Evolutionary conservation across 2,797 vertebrate species (phyloP).

Genomic region (Selene dorsalis): DNA sequence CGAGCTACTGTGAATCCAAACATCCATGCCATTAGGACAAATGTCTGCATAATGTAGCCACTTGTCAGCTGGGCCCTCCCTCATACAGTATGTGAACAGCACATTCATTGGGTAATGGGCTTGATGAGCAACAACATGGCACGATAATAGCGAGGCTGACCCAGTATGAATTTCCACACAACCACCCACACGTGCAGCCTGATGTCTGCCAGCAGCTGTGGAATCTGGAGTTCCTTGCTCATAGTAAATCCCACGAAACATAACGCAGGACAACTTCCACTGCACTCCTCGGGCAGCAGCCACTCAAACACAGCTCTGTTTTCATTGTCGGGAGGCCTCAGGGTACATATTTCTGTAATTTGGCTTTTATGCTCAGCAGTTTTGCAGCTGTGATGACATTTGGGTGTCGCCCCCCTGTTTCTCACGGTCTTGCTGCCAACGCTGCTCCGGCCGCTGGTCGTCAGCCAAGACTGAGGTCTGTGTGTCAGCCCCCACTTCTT

Average conservation of each 20-base stretch:
- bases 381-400: slow-evolving; percentile 96
- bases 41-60: slow-evolving; percentile 44
- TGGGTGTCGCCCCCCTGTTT: slow-evolving; percentile 93
- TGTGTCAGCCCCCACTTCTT: slow-evolving; percentile 83
- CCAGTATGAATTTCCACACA: slow-evolving; percentile 64
- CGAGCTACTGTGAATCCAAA: slow-evolving; percentile 44
- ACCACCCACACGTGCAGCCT: slow-evolving; percentile 69
- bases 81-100: slow-evolving; percentile 37
- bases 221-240: slow-evolving; percentile 75
- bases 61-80: slow-evolving; percentile 31
- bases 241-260: slow-evolving; percentile 82
- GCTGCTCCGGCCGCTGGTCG: slow-evolving; percentile 84
- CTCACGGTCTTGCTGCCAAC: slow-evolving; percentile 92
- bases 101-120: slow-evolving; percentile 47
- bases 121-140: slow-evolving; percentile 59
- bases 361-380: slow-evolving; percentile 92
- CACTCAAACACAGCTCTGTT: slow-evolving; percentile 87
- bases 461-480: slow-evolving; percentile 87
- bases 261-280: slow-evolving; percentile 78
- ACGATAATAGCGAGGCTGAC: slow-evolving; percentile 51
- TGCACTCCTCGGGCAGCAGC: slow-evolving; percentile 75
- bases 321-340: slow-evolving; percentile 85
- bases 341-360: slow-evolving; percentile 94
- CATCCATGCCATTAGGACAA: slow-evolving; percentile 45
- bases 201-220: slow-evolving; percentile 82